Conservation (phyloP, 2,113 vertebrate genomes). For the Gallinago paraguaiae region DNA sequence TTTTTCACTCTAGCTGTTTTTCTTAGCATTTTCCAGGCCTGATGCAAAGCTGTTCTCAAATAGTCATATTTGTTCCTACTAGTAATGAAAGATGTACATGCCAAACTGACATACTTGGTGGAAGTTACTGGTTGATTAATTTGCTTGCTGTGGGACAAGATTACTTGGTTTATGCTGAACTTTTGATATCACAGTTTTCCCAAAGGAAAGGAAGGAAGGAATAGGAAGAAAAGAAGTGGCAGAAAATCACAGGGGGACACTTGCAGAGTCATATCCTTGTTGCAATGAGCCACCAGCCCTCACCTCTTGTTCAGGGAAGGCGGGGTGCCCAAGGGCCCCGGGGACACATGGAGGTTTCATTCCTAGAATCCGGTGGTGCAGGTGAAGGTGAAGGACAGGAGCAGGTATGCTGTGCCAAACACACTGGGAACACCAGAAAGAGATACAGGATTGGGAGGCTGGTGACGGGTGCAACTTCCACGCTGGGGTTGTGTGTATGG, state of each 20-base stretch:
- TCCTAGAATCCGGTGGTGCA: neutral
- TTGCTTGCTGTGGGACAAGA: neutral
- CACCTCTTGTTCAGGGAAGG: neutral
- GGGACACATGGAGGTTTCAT: neutral
- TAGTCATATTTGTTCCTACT: neutral
- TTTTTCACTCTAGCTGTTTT: neutral
- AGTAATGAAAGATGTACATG: neutral
- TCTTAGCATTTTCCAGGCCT: neutral
- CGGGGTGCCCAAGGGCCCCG: neutral
- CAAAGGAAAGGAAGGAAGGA: neutral
- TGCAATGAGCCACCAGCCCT: neutral
- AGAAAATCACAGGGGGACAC: neutral
- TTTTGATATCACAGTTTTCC: neutral
- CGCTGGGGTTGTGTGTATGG: neutral
- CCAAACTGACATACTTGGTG: neutral
- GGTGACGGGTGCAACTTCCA: neutral
- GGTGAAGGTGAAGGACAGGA: neutral
- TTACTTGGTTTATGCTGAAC: neutral
- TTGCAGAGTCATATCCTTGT: neutral
- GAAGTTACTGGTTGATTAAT: neutral
- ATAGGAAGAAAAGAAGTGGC: neutral
- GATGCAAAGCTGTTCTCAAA: neutral
- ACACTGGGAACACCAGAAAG: neutral
- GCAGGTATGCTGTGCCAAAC: neutral
- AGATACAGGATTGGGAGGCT: neutral